A percentile compares a stretch with the other conserved stretches of the same genome.
Conservation (phyloP, 2,113 vertebrate species). For the Manacus vitellinus region DNA sequence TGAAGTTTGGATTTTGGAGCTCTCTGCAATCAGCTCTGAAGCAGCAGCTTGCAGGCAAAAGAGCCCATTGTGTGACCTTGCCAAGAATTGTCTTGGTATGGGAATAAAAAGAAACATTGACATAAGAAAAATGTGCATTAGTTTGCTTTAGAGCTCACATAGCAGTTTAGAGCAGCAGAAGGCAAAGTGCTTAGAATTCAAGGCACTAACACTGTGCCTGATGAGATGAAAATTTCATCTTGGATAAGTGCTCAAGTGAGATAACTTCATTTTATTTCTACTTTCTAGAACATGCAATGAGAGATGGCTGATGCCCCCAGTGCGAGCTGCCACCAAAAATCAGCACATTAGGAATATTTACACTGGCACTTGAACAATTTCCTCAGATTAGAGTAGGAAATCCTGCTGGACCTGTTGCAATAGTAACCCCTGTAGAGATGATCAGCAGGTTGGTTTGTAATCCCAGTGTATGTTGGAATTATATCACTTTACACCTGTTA, state of each 20-base stretch:
- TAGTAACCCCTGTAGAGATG: background rate
- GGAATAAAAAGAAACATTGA: background rate
- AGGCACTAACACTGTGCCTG: background rate
- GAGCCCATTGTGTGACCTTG: background rate
- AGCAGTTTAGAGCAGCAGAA: background rate
- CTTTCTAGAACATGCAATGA: background rate
- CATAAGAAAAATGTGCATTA: background rate
- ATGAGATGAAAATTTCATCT: constrained; percentile 45
- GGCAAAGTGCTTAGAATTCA: constrained; percentile 26
- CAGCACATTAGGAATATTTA: background rate
- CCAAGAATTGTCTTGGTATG: background rate
- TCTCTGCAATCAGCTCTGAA: background rate
- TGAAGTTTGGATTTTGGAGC: background rate
- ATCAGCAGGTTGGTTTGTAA: background rate
- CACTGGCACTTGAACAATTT: background rate
- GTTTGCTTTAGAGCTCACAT: background rate
- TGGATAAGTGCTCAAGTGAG: background rate
- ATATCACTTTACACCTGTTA: background rate
- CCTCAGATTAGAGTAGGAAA: background rate
- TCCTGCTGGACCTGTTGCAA: background rate
- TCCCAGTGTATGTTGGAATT: background rate
- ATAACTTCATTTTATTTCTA: constrained; percentile 17
- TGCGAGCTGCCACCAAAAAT: background rate
- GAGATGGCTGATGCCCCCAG: background rate
- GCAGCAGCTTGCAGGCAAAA: background rate